These are phyloP conservation scores for Panagrolaimus sp. DNA, from an alignment of 1,140 invertebrate species.

Conservation along the genomic window DNA sequence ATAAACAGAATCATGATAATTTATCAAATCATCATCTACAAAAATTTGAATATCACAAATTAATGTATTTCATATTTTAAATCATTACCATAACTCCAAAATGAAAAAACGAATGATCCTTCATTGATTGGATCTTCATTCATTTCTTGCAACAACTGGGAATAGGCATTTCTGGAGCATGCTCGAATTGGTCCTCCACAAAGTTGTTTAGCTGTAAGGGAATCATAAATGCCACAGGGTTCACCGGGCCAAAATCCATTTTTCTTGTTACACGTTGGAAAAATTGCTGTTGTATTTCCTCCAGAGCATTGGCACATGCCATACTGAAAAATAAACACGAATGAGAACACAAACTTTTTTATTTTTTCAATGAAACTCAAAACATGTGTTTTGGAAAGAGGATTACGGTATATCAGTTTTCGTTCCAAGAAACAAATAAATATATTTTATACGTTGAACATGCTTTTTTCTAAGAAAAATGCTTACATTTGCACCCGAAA, in stretches of 20 bases:
- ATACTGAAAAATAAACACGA: too few species aligned
- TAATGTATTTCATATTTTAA: not conserved
- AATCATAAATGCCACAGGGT: not conserved
- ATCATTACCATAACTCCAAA: not conserved
- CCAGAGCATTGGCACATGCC: conserved; percentile 5
- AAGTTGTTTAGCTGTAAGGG: not conserved
- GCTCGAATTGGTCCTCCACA: not conserved
- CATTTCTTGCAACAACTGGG: conserved; percentile 4
- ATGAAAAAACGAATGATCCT: not conserved
- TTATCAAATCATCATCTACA: conserved; percentile 2
- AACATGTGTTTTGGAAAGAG: too few species aligned
- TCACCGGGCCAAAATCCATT: conserved; percentile 15
- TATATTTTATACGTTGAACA: too few species aligned
- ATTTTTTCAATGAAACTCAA: too few species aligned
- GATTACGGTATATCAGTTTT: too few species aligned
- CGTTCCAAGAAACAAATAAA: too few species aligned
- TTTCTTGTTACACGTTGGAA: conserved; percentile 12
- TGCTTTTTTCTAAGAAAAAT: too few species aligned
- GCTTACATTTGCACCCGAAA: conserved; percentile 15
- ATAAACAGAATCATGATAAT: not conserved
- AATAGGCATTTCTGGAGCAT: not conserved
- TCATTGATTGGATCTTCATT: conserved; percentile 14
- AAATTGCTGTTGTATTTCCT: conserved; percentile 3
- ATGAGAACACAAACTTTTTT: too few species aligned
- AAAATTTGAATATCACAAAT: not conserved